phyloP scores from a whole-genome alignment of 2,888 invertebrate species.

The Sarcophaga caerulescens region DNA sequence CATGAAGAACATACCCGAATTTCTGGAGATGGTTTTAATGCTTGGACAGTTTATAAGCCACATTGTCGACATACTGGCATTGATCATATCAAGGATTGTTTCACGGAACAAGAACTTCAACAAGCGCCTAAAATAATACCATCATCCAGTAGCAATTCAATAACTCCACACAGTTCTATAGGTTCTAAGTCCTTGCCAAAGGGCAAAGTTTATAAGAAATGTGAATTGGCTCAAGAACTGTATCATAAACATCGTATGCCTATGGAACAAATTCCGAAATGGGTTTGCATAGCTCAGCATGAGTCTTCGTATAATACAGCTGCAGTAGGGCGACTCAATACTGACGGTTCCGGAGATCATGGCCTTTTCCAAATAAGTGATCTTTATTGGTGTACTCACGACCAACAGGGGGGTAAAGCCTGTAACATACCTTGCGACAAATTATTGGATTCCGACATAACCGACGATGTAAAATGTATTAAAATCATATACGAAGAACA shows the following conservation, averaged over 20 bases:
- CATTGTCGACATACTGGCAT: constrained; percentile 82
- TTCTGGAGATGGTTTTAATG: constrained; percentile 87
- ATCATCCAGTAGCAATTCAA: not conserved
- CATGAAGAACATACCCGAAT: constrained; percentile 85
- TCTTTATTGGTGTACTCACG: constrained; percentile 85
- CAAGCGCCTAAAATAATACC: not conserved
- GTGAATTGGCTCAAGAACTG: constrained; percentile 87
- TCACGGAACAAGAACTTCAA: constrained; percentile 44
- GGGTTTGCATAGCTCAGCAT: constrained; percentile 88
- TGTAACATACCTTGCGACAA: constrained; percentile 85
- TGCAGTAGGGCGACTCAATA: constrained; percentile 82
- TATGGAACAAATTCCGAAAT: constrained; percentile 83
- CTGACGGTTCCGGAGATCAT: constrained; percentile 85
- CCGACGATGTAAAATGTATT: constrained; percentile 86
- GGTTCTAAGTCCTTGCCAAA: not conserved
- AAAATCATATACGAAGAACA: constrained; percentile 85
- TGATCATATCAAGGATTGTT: constrained; percentile 77
- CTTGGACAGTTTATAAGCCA: constrained; percentile 87
- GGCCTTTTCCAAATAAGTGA: constrained; percentile 89
- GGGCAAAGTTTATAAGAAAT: constrained; percentile 84
- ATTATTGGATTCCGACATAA: constrained; percentile 86
- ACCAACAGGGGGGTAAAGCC: constrained; percentile 82
- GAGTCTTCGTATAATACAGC: constrained; percentile 87
- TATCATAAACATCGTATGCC: constrained; percentile 82
- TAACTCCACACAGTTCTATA: not conserved